Conservation (phyloP, 2,113 vertebrate species). For the Dicaeum eximium region DNA sequence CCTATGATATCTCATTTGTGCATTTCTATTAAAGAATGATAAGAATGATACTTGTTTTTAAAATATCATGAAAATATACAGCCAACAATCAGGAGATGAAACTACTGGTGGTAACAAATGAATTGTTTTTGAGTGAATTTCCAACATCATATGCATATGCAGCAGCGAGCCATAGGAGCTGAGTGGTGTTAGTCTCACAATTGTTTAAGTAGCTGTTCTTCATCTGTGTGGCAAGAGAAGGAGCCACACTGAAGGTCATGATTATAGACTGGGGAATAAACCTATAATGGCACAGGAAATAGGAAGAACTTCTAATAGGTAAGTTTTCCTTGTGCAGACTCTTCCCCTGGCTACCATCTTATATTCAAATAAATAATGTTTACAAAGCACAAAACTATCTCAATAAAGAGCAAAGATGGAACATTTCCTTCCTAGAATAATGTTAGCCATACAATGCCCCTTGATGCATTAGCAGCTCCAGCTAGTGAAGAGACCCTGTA, state of each 20-base stretch:
- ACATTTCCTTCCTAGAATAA: not conserved
- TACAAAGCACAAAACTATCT: not conserved
- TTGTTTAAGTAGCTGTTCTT: not conserved
- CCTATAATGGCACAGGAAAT: not conserved
- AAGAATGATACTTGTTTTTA: not conserved
- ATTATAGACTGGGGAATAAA: not conserved
- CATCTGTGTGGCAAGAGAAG: not conserved
- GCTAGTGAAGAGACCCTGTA: not conserved
- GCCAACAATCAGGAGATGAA: not conserved
- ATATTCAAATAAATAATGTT: not conserved
- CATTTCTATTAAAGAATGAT: not conserved
- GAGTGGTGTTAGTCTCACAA: not conserved
- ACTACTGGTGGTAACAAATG: not conserved
- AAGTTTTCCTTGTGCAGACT: not conserved
- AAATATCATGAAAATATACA: not conserved
- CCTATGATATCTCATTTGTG: not conserved
- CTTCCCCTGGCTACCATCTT: not conserved
- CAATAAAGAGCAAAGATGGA: not conserved
- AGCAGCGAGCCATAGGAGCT: not conserved
- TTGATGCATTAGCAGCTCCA: not conserved
- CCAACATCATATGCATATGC: not conserved
- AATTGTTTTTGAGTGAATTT: not conserved
- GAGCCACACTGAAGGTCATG: not conserved
- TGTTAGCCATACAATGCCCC: not conserved
- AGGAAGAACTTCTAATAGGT: not conserved